Evolutionary conservation across 2,888 invertebrate species (phyloP).

Genomic region (Smittia aterrima): DNA sequence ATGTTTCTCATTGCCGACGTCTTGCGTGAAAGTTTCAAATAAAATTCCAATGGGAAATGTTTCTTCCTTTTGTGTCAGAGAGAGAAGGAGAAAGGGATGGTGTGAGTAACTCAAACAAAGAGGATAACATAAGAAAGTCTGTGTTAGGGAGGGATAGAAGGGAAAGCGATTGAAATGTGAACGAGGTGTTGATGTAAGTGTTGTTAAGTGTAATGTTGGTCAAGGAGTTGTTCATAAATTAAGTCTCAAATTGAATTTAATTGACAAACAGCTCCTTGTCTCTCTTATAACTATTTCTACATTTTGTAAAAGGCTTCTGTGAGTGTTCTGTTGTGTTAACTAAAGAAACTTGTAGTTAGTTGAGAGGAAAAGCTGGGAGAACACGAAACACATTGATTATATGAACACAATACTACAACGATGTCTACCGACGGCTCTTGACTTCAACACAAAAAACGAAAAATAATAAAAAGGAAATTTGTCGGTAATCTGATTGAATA

Average conservation of each 20-base stretch:
- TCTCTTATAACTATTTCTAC: neutral
- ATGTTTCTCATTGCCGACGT: neutral
- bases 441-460: neutral
- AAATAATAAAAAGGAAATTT: neutral
- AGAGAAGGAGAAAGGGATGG: neutral
- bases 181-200: neutral
- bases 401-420: neutral
- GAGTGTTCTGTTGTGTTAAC: too few relatives aligned
- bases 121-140: too few relatives aligned
- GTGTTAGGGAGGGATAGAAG: neutral
- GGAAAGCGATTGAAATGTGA: neutral
- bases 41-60: neutral
- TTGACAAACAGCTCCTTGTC: too few relatives aligned
- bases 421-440: neutral
- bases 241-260: too few relatives aligned
- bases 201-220: neutral
- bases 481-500: neutral
- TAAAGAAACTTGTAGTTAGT: constrained; percentile 1
- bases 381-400: neutral
- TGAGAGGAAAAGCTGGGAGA: neutral
- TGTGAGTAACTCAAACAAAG: too few relatives aligned
- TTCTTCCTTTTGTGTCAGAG: neutral
- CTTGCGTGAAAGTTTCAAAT: neutral
- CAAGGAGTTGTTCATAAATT: neutral
- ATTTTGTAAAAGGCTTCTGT: neutral